Evolutionary conservation across 2,113 vertebrate genomes (phyloP), one percentile per base, ranked within the genome.

Genomic region (Cygnus buccinator): DNA sequence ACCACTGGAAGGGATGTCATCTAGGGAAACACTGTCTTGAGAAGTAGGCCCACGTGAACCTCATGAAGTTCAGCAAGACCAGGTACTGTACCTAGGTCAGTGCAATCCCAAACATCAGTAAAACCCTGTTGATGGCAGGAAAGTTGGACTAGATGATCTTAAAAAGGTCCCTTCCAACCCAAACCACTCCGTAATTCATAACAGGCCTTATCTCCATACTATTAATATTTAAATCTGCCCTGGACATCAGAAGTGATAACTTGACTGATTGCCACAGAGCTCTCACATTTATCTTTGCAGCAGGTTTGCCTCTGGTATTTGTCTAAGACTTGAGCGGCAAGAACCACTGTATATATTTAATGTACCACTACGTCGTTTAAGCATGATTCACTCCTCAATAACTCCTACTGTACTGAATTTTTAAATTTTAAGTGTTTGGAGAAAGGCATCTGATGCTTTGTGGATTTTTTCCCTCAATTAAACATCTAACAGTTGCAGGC

Each of bases 241-340:
- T 46, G 41, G 52, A 28, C 35, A 23, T 20, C 8, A 39, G 37
- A 80, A 44, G 23, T 2, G 6, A n/a, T 78, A 91, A 83, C 12
- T 25, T 70, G 58, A 92, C 41, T 1, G 0, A 84, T 68, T 72
- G 46, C 26, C 23, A 26, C 1, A 1, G 57, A 87, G 20, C 33
- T 82, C 65, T 87, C 91, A 44, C 48, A 75, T 87, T 82, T 95
- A 50, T 74, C 71, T 62, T 91, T 10, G 1, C 18, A 78, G 62
- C 16, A 77, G 23, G 15, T 58, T 79, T 79, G 54, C 91, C 66
- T 89, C 70, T 85, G 73, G 28, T 84, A 88, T 93, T 97, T 89
- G 43, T 71, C 72, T 82, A 96, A 95, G 31, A 71, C 12, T n/a
- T 41, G 35, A 94, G 39, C 54, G 0, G 1, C 16, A 68, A 81